Conservation (phyloP, 2,888 invertebrate genomes). For the Fragum fragum region DNA sequence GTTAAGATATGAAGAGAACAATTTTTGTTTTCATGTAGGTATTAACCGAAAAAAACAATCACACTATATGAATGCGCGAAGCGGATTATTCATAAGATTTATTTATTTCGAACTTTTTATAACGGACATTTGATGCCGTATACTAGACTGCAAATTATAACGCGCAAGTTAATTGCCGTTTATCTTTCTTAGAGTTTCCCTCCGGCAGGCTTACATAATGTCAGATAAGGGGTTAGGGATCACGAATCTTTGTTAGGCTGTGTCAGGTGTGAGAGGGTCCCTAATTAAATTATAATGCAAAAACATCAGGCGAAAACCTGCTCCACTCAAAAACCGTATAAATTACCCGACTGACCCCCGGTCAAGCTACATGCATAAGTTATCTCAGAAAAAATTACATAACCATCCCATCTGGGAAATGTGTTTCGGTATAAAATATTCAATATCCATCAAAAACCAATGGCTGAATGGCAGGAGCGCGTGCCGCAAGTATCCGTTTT, state of each 20-base stretch:
- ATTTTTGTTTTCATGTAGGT: too few species aligned
- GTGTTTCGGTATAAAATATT: conserved; percentile 49
- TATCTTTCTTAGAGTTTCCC: too few species aligned
- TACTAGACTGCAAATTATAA: too few species aligned
- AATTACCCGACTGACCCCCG: conserved; percentile 24
- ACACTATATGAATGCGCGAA: too few species aligned
- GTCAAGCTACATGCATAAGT: conserved; percentile 30
- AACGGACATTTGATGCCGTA: too few species aligned
- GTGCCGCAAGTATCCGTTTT: conserved; percentile 52
- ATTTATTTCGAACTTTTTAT: too few species aligned
- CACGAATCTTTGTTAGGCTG: conserved; percentile 9
- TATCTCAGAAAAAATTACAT: conserved; percentile 47
- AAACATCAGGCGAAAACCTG: conserved; percentile 18
- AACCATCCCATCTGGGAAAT: conserved; percentile 54
- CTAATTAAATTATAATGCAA: conserved; percentile 19
- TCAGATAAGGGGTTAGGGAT: neutral
- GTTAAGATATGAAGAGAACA: too few species aligned
- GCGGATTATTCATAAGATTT: too few species aligned
- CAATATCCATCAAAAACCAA: conserved; percentile 53
- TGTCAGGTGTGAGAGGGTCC: neutral
- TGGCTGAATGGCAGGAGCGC: conserved; percentile 40
- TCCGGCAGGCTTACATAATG: too few species aligned
- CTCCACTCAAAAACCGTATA: conserved; percentile 21
- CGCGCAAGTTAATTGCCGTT: too few species aligned
- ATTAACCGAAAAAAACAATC: too few species aligned